phyloP scores from a whole-genome alignment of 2,113 vertebrate genomes.

The Mesoclemmys tuberculata region DNA sequence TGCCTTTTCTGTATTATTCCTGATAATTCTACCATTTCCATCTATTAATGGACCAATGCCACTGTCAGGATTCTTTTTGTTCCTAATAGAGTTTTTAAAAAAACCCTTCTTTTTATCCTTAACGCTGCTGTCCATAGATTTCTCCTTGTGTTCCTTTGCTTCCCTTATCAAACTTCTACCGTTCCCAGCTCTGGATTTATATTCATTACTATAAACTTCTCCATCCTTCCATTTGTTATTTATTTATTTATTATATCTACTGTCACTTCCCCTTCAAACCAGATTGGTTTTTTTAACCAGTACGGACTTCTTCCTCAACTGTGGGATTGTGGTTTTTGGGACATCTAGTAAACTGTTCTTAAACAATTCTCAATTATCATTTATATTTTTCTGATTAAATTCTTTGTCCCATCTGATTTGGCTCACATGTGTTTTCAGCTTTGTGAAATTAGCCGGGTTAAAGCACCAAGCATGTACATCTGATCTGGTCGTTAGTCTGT shows the following conservation, averaged over 20 bases:
- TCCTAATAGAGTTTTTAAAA: background rate
- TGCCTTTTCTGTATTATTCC: background rate
- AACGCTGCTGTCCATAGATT: background rate
- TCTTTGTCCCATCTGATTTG: background rate
- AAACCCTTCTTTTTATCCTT: background rate
- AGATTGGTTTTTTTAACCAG: background rate
- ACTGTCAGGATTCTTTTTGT: background rate
- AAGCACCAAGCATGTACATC: background rate
- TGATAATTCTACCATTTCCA: background rate
- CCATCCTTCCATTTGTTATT: background rate
- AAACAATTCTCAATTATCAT: background rate
- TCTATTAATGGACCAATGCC: background rate
- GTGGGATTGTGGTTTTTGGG: background rate
- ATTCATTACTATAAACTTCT: background rate
- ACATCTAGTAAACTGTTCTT: background rate
- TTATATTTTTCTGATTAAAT: background rate
- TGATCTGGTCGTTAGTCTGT: background rate
- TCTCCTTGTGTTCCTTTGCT: background rate
- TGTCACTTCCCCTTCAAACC: background rate
- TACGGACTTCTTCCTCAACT: background rate
- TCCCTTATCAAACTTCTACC: background rate
- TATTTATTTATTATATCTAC: background rate
- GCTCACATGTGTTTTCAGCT: background rate
- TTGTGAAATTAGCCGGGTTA: background rate
- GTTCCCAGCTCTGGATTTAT: background rate